These are phyloP conservation scores for Oophaga sylvatica DNA, from an alignment of 2,797 vertebrate species.

Conservation along the genomic window DNA sequence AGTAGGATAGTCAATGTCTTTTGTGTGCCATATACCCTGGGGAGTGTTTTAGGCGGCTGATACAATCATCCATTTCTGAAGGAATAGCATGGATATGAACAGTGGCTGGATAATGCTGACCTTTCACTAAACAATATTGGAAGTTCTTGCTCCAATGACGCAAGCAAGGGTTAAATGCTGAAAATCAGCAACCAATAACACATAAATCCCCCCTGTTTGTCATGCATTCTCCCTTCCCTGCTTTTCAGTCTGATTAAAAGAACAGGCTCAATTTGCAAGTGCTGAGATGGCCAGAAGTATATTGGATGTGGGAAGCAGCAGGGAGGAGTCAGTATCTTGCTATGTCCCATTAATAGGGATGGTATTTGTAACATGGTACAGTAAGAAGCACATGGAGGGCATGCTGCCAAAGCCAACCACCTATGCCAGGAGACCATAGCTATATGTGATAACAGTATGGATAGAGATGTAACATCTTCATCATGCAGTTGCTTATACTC, in stretches of 20 bases:
- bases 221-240: background rate
- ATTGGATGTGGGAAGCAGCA: constrained; percentile 55
- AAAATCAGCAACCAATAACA: constrained; percentile 17
- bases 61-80: background rate
- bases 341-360: constrained; percentile 48
- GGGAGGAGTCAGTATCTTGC: constrained; percentile 46
- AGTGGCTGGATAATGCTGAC: background rate
- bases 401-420: constrained; percentile 34
- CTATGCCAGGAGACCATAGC: constrained; percentile 21
- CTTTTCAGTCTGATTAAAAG: constrained; percentile 44
- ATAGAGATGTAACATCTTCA: background rate
- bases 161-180: constrained; percentile 34
- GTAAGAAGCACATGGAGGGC: constrained; percentile 46
- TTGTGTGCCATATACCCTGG: background rate
- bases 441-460: background rate
- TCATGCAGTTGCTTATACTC: background rate
- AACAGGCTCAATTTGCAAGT: constrained; percentile 40
- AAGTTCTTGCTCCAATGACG: background rate
- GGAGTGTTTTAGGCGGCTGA: background rate
- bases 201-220: constrained; percentile 29
- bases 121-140: background rate
- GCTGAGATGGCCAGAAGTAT: constrained; percentile 54
- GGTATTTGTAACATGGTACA: constrained; percentile 45
- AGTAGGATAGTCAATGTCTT: background rate
- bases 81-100: background rate